Percentiles rank a stretch among this genome's conserved stretches.
These are phyloP conservation scores for Caenorhabditis drosophilae DNA, from an alignment of 2,888 invertebrate species.

Conservation along the genomic window DNA sequence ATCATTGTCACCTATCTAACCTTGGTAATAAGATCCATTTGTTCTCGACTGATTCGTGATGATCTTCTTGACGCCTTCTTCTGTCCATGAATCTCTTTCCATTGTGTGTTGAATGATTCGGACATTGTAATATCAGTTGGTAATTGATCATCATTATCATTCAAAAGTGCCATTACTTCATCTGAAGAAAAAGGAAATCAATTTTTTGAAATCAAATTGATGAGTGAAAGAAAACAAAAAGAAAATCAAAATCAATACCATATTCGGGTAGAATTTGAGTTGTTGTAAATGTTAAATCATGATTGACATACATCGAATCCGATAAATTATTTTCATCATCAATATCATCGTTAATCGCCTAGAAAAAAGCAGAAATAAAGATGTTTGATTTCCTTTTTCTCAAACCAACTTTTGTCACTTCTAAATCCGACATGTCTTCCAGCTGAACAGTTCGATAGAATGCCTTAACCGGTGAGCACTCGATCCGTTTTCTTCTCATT, in stretches of 20 bases:
- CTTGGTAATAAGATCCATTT: constrained; percentile 43
- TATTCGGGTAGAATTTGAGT: constrained; percentile 42
- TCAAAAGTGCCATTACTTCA: constrained; percentile 51
- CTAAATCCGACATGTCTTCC: constrained; percentile 47
- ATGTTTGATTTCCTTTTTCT: background rate
- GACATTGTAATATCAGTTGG: constrained; percentile 31
- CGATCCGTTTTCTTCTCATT: constrained; percentile 35
- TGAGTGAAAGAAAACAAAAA: constrained; percentile 9
- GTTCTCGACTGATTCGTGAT: constrained; percentile 30
- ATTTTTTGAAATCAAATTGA: no score
- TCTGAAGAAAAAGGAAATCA: constrained; percentile 50
- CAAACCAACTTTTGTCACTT: constrained; percentile 33
- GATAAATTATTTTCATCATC: constrained; percentile 43
- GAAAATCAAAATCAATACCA: constrained; percentile 31
- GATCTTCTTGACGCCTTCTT: constrained; percentile 25
- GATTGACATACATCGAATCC: constrained; percentile 56
- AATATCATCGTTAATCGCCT: constrained; percentile 31
- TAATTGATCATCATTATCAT: constrained; percentile 32
- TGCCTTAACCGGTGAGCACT: constrained; percentile 46
- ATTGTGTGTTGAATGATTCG: constrained; percentile 51
- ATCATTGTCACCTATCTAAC: constrained; percentile 13
- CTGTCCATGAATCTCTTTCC: constrained; percentile 48
- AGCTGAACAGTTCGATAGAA: constrained; percentile 50
- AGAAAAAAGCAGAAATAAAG: constrained; percentile 3
- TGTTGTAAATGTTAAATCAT: constrained; percentile 29